Base-by-base conservation (phyloP, 1,140 invertebrate species). In the Cyrtorhinus lividipennis region DNA sequence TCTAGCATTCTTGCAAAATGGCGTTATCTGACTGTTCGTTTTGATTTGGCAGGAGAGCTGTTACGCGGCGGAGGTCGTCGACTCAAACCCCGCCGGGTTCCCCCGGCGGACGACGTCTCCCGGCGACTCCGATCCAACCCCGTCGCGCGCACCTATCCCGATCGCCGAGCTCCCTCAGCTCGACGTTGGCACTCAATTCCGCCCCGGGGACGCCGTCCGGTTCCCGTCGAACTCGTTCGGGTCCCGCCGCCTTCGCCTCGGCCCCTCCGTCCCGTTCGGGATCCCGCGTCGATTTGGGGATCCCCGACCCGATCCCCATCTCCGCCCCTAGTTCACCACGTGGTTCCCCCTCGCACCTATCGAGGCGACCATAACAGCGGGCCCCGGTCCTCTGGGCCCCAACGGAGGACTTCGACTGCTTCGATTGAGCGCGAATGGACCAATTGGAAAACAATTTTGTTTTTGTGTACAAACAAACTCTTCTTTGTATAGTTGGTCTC, bases 201-300 rank as follows among this genome's bases (percentile, higher is more conserved):
- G 84, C 65, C 79, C 79, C 0, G 63, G 73, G 10, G 76, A 79
- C 0, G 79, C 80, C 27, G 73, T 76, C 2, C 62, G 56, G 48
- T 18, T 61, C 63, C 20, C 77, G 79, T 38, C 74, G 84, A 62
- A 84, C 85, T 1, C 73, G 83, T 53, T 86, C 83, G 22, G 85
- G 83, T 46, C 85, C 85, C 0, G 83, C 84, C 69, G 84, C 82
- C 67, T 87, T 86, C 68, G 86, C 44, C 27, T 64, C 63, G 1
- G 63, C 63, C 27, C 63, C 63, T 15, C 63, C 63, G n/a, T 64
- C 63, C 23, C 25, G 63, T n/a, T 60, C 24, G 18, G 62, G 22
- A 10, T 61, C 63, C 18, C 30, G 59, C n/a, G 61, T 12, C 44
- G 63, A 64, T 23, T 38, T 64, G n/a, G 1, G 22, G 22, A 23